phyloP scores from a whole-genome alignment of 35 echinoderm and acorn worm genomes.

The Heliocidaris erythrogramma region DNA sequence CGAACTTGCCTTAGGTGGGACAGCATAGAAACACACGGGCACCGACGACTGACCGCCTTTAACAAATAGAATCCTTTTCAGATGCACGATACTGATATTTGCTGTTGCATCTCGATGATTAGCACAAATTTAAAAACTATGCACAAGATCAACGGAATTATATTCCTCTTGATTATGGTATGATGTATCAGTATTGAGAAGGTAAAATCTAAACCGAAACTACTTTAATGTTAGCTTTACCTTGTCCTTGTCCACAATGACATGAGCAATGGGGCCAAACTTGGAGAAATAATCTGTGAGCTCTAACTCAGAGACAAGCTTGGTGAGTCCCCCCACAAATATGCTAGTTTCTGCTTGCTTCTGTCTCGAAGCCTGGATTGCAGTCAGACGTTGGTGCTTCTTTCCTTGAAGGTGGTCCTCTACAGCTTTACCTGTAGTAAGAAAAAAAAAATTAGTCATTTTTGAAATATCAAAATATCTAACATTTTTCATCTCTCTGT shows the following conservation, averaged over 20 bases:
- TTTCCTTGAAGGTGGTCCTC: constrained; percentile 87
- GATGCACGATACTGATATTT: too few relatives aligned
- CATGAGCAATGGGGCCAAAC: constrained; percentile 68
- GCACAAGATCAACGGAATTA: too few relatives aligned
- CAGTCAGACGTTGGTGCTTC: constrained; percentile 76
- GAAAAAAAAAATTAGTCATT: background rate
- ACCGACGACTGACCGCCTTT: too few relatives aligned
- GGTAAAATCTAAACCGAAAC: background rate
- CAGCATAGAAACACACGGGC: too few relatives aligned
- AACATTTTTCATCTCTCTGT: background rate
- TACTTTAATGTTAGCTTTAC: constrained; percentile 36
- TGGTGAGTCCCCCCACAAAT: constrained; percentile 82
- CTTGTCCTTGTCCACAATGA: constrained; percentile 95
- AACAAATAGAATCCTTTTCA: too few relatives aligned
- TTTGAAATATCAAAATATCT: background rate
- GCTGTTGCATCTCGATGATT: too few relatives aligned
- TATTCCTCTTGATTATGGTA: too few relatives aligned
- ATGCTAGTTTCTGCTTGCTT: constrained; percentile 77
- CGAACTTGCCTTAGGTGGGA: too few relatives aligned
- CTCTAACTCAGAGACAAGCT: constrained; percentile 74
- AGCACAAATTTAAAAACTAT: too few relatives aligned
- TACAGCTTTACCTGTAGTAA: constrained; percentile 78
- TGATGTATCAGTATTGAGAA: too few relatives aligned
- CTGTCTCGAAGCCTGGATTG: constrained; percentile 66
- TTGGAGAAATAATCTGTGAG: constrained; percentile 81